Base-by-base conservation (phyloP, 2,888 invertebrate species). In the Ypsolopha scabrella region DNA sequence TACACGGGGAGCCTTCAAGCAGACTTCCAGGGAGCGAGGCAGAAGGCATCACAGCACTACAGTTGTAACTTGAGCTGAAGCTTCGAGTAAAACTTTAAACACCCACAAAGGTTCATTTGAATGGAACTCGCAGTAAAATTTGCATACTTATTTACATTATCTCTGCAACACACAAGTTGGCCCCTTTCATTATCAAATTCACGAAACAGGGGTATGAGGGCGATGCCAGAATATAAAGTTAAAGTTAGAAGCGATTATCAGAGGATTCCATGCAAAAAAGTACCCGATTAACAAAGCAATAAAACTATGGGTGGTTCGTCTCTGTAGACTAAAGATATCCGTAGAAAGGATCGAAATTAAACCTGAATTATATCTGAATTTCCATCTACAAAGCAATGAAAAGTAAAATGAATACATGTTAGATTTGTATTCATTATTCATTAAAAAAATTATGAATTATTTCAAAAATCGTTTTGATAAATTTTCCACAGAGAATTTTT, bases 121-220 rank as follows among this genome's bases (percentile, higher is more conserved):
- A 80, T 80, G 73, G 71, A 80, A 81, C 75, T 82, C 75, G 70
- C 76, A 72, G 73, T 77, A 73, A 75, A 78, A 86, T 85, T 86
- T 83, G 83, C 85, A 83, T 86, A 81, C 80, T 77, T 86, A 85
- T 86, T 86, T 85, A 81, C 83, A 86, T 85, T 85, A 86, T 85
- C 85, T 85, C 72, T 80, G 83, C 80, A 79, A 72, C 77, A 80
- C 85, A 83, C 85, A 81, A 82, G 80, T 79, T 77, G 76, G 75
- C 70, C 72, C 81, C 80, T 80, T 82, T 83, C 80, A 83, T 86
- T 85, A 83, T 82, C 82, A 78, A 85, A 85, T 77, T 85, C 79
- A 71, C 73, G 75, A 76, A 71, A 72, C 70, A 70, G 74, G 81
- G 75, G 78, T 64, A 70, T 57, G 62, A 65, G 58, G 45, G 59